Conservation (phyloP, 2,888 invertebrate species). For the Melinopterus prodromus region DNA sequence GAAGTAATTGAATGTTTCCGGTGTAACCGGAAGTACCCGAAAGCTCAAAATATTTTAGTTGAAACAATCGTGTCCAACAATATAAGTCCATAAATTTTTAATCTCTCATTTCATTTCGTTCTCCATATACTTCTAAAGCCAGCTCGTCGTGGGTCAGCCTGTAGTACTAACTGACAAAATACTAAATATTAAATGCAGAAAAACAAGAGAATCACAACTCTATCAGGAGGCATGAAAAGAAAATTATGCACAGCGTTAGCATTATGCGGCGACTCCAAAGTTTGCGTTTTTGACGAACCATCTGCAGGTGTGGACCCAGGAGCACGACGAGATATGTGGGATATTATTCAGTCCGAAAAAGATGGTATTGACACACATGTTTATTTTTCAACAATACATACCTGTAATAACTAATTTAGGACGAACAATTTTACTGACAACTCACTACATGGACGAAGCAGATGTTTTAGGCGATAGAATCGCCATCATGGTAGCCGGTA, state of each 20-base stretch:
- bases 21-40: too few relatives aligned
- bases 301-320: slow-evolving; percentile 90
- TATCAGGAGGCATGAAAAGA: too few relatives aligned
- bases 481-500: slow-evolving; percentile 82
- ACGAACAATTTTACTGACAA: slow-evolving; percentile 80
- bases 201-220: slow-evolving; percentile 64
- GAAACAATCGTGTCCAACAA: too few relatives aligned
- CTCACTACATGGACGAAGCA: slow-evolving; percentile 89
- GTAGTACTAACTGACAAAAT: too few relatives aligned
- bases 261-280: slow-evolving; percentile 76
- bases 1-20: too few relatives aligned
- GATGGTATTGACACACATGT: slow-evolving; percentile 53
- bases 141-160: too few relatives aligned
- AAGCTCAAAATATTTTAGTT: too few relatives aligned
- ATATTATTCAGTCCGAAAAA: slow-evolving; percentile 77
- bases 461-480: slow-evolving; percentile 83
- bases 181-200: too few relatives aligned
- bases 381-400: neutral
- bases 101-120: too few relatives aligned
- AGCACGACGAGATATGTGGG: slow-evolving; percentile 85
- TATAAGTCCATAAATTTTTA: too few relatives aligned
- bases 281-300: slow-evolving; percentile 78
- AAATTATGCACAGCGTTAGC: slow-evolving; percentile 73
- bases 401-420: slow-evolving; percentile 54
- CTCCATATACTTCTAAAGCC: too few relatives aligned